phyloP scores from a whole-genome alignment of 2,888 invertebrate species.

The Andricus quercusramuli region DNA sequence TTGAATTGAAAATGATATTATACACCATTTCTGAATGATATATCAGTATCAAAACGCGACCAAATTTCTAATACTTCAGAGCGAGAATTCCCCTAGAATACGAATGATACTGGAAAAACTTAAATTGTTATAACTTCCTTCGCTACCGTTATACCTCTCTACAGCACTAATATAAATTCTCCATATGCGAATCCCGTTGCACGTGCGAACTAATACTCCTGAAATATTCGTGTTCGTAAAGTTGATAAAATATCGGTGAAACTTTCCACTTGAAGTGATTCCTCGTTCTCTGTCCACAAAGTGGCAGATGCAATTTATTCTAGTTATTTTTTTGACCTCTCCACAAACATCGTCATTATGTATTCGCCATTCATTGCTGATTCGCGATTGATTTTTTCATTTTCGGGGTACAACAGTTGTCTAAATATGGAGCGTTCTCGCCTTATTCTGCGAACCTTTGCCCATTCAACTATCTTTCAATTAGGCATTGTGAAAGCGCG shows the following conservation, averaged over 20 bases:
- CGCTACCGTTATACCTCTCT: neutral
- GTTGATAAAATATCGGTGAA: constrained; percentile 37
- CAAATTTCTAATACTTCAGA: neutral
- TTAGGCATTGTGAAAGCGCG: constrained; percentile 30
- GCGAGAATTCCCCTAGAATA: neutral
- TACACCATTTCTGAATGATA: neutral
- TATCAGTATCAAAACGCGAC: neutral
- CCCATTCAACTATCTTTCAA: neutral
- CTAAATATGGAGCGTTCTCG: constrained; percentile 55
- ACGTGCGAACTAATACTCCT: neutral
- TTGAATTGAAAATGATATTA: neutral
- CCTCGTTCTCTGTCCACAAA: constrained; percentile 32
- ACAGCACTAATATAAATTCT: neutral
- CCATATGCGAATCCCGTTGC: constrained; percentile 5
- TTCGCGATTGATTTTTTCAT: constrained; percentile 48
- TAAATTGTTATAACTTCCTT: constrained; percentile 4
- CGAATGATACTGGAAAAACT: neutral
- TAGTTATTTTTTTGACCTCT: constrained; percentile 47
- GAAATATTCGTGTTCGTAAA: constrained; percentile 31
- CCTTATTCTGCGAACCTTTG: constrained; percentile 46
- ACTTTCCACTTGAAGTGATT: constrained; percentile 35
- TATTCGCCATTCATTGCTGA: constrained; percentile 59
- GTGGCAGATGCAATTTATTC: constrained; percentile 30
- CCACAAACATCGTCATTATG: constrained; percentile 45
- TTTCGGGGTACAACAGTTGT: constrained; percentile 40